A percentile compares a stretch with the other conserved stretches of the same genome.
These are phyloP conservation scores for Phacellophora camtschatica DNA, from an alignment of 30 jellyfish, hydroid and myxozoan genomes.

Conservation along the genomic window DNA sequence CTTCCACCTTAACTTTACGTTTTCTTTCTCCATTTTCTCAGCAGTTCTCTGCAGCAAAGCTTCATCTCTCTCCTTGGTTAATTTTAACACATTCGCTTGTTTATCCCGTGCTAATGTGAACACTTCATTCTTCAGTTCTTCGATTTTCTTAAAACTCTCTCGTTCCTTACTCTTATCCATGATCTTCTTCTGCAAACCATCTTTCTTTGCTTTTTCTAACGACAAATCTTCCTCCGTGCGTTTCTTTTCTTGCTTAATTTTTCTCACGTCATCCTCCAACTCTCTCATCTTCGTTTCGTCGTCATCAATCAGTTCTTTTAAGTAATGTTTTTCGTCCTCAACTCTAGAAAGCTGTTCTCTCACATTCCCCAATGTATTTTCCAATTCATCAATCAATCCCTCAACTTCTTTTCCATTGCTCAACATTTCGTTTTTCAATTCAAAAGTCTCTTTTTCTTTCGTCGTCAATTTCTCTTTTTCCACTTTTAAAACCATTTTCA, in stretches of 20 bases:
- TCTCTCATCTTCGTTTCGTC: neutral
- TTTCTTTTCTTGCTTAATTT: neutral
- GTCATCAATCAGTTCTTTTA: conserved; percentile 14
- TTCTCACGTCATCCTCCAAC: neutral
- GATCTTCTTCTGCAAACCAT: neutral
- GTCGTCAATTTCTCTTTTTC: conserved; percentile 5
- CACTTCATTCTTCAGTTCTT: conserved; percentile 19
- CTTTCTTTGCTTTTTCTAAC: conserved; percentile 32
- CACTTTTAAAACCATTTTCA: neutral
- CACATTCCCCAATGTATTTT: conserved; percentile 31
- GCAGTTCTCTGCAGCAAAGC: conserved; percentile 34
- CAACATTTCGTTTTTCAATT: neutral
- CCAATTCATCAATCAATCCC: conserved; percentile 28
- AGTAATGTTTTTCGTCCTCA: conserved; percentile 26
- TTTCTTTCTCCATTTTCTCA: conserved; percentile 48
- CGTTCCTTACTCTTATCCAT: neutral
- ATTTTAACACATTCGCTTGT: neutral
- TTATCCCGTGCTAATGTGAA: conserved; percentile 33
- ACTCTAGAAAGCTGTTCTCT: conserved; percentile 12
- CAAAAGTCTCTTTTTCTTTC: conserved; percentile 2
- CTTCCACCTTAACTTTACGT: conserved; percentile 27
- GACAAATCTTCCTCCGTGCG: neutral
- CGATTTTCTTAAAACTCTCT: conserved; percentile 2
- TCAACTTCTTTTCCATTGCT: conserved; percentile 45
- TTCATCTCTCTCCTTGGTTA: conserved; percentile 40